Percentiles rank a stretch among this genome's conserved stretches.
phyloP scores from a whole-genome alignment of 2,888 invertebrate species.

The Himalopsyche kuldschensis region DNA sequence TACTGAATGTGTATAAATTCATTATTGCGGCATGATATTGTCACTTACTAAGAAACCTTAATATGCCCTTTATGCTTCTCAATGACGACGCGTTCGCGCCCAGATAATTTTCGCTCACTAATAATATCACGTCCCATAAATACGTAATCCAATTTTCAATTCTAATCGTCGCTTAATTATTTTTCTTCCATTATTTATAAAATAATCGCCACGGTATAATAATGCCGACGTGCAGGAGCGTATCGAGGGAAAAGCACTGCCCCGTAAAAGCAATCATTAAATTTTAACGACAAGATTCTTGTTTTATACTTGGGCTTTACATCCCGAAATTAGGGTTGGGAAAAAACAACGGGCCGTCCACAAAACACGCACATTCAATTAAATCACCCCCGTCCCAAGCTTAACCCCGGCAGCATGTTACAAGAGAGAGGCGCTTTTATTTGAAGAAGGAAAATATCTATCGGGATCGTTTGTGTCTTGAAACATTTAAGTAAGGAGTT shows the following conservation, averaged over 20 bases:
- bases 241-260: neutral
- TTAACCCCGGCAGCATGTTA: neutral
- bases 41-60: no score
- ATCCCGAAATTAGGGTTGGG: constrained; percentile 9
- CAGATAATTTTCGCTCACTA: no score
- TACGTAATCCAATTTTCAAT: no score
- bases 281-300: constrained; percentile 5
- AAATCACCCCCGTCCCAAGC: neutral
- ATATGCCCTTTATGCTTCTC: no score
- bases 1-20: no score
- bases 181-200: neutral
- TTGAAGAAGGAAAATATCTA: neutral
- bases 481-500: no score
- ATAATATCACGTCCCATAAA: no score
- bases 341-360: constrained; percentile 11
- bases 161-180: neutral
- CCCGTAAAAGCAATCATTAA: neutral
- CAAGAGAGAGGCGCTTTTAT: neutral
- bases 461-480: no score
- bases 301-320: neutral
- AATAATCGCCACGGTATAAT: neutral
- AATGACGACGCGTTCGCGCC: no score
- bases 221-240: neutral
- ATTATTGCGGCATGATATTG: no score
- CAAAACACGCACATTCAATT: constrained; percentile 21